Base-by-base conservation (phyloP, 2,888 invertebrate species). In the Thecocarcelia acutangulata region DNA sequence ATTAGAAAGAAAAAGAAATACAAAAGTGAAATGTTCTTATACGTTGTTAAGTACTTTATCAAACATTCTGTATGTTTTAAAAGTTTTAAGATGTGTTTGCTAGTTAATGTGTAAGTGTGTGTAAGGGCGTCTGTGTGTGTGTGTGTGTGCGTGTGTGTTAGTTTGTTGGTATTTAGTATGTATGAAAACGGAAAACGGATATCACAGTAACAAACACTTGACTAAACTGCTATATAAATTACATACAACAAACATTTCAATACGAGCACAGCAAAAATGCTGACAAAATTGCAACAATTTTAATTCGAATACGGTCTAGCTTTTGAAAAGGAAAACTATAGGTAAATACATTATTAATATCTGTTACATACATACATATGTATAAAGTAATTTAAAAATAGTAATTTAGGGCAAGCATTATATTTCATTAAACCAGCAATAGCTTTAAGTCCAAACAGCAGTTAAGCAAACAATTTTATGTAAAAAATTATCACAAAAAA, bases 121-220 rank as follows among this genome's bases (percentile, higher is more conserved):
- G n/a, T n/a, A n/a, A n/a, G n/a, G n/a, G n/a, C n/a, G n/a, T n/a
- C n/a, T n/a, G n/a, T n/a, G n/a, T n/a, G n/a, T n/a, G n/a, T n/a
- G n/a, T n/a, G n/a, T n/a, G 40, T 42, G 42, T 58, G n/a, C 33
- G 54, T 54, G 19, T 44, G 19, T 50, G 4, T 50, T 8, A 4
- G 28, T 63, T 6, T 44, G 33, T 37, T 69, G 44, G 73, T 56
- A 44, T 54, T 42, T 13, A 68, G 28, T 68, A 46, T 46, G 74
- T 44, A 46, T 33, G 64, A 74, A 64, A 74, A 58, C 82, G 82
- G 82, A 78, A 82, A 82, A 70, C 69, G 82, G 82, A 82, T 78
- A 82, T 82, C 78, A 24, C 64, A 48, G 33, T 73, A 73, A 59
- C 58, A 75, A 75, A 76, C 78, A 75, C 76, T 79, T 61, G 68